A percentile compares a stretch with the other conserved stretches of the same genome.
Evolutionary conservation across 2,888 invertebrate species (phyloP).

Genomic region (Synanthedon tipuliformis): DNA sequence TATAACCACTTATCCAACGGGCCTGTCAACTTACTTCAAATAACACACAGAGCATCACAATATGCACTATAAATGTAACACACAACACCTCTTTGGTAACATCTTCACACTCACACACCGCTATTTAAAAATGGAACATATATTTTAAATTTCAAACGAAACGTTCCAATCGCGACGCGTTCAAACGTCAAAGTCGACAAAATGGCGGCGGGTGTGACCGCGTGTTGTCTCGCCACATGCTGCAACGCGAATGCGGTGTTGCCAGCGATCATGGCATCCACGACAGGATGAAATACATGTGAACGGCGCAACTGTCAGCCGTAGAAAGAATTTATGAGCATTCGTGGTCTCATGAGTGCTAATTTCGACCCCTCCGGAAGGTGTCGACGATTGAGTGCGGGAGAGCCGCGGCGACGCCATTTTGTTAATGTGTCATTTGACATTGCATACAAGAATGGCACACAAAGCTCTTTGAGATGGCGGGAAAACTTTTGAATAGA

Average conservation of each 20-base stretch:
- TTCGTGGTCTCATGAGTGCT: constrained; percentile 11
- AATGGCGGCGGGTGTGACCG: constrained; percentile 28
- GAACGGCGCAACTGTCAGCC: constrained; percentile 53
- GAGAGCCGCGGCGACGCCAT: constrained; percentile 12
- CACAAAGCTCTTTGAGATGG: no score
- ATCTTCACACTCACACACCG: constrained; percentile 7
- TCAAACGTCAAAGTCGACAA: constrained; percentile 25
- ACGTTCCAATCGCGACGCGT: constrained; percentile 4
- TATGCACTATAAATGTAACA: constrained; percentile 2
- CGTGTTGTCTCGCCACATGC: constrained; percentile 52
- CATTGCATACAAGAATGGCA: no score
- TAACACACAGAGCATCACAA: constrained; percentile 24
- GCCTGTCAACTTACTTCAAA: background rate
- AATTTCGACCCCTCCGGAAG: constrained; percentile 51
- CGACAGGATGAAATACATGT: constrained; percentile 45
- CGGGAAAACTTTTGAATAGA: no score
- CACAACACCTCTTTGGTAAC: constrained; percentile 5
- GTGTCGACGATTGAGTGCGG: constrained; percentile 20
- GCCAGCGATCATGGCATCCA: constrained; percentile 29
- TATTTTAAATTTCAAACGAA: background rate
- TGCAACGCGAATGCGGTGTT: constrained; percentile 37
- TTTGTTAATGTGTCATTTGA: no score
- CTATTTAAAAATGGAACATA: constrained; percentile 3
- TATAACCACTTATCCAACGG: no score
- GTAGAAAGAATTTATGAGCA: constrained; percentile 66